Base-by-base conservation (phyloP, 2,888 invertebrate genomes). In the Apoda limacodes region DNA sequence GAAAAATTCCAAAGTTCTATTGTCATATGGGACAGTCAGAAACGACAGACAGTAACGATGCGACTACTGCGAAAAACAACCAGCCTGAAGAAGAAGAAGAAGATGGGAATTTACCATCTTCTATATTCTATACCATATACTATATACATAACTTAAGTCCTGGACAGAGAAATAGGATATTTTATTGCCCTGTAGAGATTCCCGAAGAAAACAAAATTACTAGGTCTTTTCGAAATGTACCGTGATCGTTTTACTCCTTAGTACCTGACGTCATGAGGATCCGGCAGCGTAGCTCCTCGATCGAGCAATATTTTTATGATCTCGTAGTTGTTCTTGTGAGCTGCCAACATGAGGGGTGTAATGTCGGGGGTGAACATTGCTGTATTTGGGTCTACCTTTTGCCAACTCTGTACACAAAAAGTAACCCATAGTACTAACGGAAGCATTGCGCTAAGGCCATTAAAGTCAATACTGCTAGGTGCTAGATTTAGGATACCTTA, bases 291-390 rank as follows among this genome's bases (percentile, higher is more conserved):
- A 4, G 95, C 95, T 11, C 97, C 96, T 28, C 97, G 83, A 62
- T 97, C 97, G 34, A 98, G 76, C 11, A 98, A 81, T 32, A 98
- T 87, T 72, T 97, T 97, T 45, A 98, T 84, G 51, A 97, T 97
- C 76, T 97, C 97, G 58, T 96, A 97, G 76, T 97, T 97, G 63
- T 97, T 95, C 56, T 90, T 86, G 60, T 97, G 96, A 13, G 96
- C 95, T 0, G 96, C 96, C 45, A 97, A 76, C 55, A 95, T 92
- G 36, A 98, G 76, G 0, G 97, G 97, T 0, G 97, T 97, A 46
- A 97, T 89, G 66, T 98, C 97, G 0, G 94, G 90, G 0, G 96
- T 92, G 70, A 96, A 95, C 64, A 89, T 88, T 2, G 92, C 90
- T 4, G 88, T 89, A 45, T 88, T 89, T 10, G 88, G 83, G 57